A percentile compares a stretch with the other conserved stretches of the same genome.
Conservation (phyloP, 2,888 invertebrate species). For the Ormyrus nitidulus region DNA sequence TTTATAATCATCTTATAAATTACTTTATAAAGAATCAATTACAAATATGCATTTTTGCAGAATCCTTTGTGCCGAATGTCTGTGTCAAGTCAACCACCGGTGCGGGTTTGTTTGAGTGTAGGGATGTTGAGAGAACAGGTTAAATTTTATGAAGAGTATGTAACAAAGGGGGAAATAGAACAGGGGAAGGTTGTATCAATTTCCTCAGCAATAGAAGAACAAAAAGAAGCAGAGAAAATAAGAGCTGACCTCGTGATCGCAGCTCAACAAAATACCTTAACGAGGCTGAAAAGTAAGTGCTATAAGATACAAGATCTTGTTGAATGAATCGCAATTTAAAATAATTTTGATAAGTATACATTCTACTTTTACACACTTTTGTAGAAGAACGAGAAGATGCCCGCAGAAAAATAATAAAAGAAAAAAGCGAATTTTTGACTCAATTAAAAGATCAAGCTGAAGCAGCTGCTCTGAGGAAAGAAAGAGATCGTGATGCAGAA, state of each 20-base stretch:
- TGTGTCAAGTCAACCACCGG: slow-evolving; percentile 77
- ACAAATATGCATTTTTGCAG: slow-evolving; percentile 65
- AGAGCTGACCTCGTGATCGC: slow-evolving; percentile 65
- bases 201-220: slow-evolving; percentile 65
- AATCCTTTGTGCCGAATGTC: slow-evolving; percentile 78
- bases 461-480: slow-evolving; percentile 64
- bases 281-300: slow-evolving; percentile 64
- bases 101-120: slow-evolving; percentile 78
- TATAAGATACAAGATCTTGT: neutral
- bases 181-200: slow-evolving; percentile 65
- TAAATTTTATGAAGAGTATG: slow-evolving; percentile 76
- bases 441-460: slow-evolving; percentile 68
- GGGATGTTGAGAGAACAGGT: slow-evolving; percentile 77
- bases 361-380: neutral
- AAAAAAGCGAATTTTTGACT: slow-evolving; percentile 65
- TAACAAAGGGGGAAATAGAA: slow-evolving; percentile 75
- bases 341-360: neutral
- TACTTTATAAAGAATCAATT: slow-evolving; percentile 12
- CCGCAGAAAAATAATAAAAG: slow-evolving; percentile 60
- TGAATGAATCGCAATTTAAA: neutral
- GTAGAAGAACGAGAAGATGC: slow-evolving; percentile 63
- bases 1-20: neutral
- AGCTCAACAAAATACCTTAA: slow-evolving; percentile 66
- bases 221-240: slow-evolving; percentile 64
- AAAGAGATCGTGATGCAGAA: slow-evolving; percentile 64